Base-by-base conservation (phyloP, 2,113 vertebrate species). In the Zosterops japonicus region DNA sequence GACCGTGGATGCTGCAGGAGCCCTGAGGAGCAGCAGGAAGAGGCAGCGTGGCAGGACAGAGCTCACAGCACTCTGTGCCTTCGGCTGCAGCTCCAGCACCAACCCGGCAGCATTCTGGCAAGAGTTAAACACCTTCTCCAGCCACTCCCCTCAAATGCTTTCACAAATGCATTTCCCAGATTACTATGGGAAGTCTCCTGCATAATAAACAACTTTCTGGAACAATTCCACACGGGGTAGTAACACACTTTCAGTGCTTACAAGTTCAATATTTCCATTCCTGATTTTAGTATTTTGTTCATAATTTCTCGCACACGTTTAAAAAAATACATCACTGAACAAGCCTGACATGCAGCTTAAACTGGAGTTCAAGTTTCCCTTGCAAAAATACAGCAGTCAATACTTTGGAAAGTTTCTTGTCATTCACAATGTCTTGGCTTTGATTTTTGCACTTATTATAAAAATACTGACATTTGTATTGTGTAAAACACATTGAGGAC, bases 161-260 rank as follows among this genome's bases (percentile, higher is more conserved):
- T 78, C 93, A 96, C 25, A 68, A 82, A 87, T 56, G 63, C 74
- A 31, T 79, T 69, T 92, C 55, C 76, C 83, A 53, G n/a, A n/a
- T 84, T n/a, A 57, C 22, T 72, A 6, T 11, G 60, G 95, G 57
- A 93, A 94, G 74, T 53, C 92, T 95, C 92, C 33, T 81, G 75
- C 85, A 93, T 95, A 92, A 95, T 93, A 92, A 97, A 70, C 89
- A 97, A 65, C 87, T 92, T 94, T 91, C 92, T 93, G 83, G 95
- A 96, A 96, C 93, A 95, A 95, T 93, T 95, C 92, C 92, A 93
- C 83, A 60, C 25, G 78, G 75, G 91, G 82, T 24, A 95, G 90
- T 68, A 83, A 74, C 42, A 69, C 55, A 42, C 85, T 96, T 89
- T 46, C 56, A 95, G 64, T 36, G 72, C 90, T 70, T 83, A 49